Evolutionary conservation across 2,113 vertebrate genomes (phyloP).

Genomic region (Helogale parvula): DNA sequence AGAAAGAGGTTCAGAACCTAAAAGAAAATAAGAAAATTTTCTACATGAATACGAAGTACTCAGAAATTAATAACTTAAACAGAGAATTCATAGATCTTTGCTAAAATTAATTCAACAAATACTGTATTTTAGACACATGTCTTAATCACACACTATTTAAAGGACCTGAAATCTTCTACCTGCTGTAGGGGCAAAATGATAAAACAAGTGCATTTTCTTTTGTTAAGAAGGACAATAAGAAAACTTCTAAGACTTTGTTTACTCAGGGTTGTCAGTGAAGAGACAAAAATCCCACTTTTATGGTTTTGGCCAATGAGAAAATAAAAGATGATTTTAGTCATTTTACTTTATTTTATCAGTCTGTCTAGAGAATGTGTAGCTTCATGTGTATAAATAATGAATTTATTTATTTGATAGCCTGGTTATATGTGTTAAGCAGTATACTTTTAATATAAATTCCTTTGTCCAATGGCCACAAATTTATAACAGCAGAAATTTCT

Average conservation of each 20-base stretch:
- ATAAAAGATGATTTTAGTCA: neutral
- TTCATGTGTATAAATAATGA: neutral
- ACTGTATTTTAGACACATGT: neutral
- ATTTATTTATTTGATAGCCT: neutral
- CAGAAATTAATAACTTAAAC: neutral
- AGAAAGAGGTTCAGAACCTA: slow-evolving; percentile 98
- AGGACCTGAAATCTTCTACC: neutral
- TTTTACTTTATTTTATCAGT: neutral
- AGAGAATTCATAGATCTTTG: neutral
- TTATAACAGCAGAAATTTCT: neutral
- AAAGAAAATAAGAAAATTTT: slow-evolving; percentile 58
- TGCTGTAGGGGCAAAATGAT: neutral
- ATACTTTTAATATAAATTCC: slow-evolving; percentile 28
- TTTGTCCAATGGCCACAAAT: neutral
- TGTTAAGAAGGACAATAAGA: neutral
- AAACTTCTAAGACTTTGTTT: neutral
- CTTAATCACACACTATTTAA: neutral
- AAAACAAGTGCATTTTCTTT: neutral
- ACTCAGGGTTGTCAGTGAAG: neutral
- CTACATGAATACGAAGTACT: neutral
- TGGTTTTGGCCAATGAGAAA: slow-evolving; percentile 7
- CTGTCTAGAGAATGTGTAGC: neutral
- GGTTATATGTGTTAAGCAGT: neutral
- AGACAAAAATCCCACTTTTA: neutral
- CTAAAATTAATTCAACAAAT: slow-evolving; percentile 3